Conservation (phyloP, 2,113 vertebrate genomes). For the Silurus meridionalis region DNA sequence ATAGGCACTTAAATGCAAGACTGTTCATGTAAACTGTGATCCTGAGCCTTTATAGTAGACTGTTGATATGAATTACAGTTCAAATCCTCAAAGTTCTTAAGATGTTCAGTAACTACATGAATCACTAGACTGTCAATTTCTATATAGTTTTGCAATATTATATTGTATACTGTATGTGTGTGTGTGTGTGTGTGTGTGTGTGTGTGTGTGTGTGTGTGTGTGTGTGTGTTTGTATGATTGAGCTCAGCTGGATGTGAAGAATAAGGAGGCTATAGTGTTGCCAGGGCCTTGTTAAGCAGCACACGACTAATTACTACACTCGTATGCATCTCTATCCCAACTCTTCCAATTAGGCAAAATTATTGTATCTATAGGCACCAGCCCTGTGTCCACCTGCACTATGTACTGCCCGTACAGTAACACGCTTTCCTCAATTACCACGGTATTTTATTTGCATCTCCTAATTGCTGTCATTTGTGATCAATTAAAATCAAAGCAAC, state of each 20-base stretch:
- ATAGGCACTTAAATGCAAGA: too few species aligned
- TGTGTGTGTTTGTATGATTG: neutral
- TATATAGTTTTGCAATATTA: neutral
- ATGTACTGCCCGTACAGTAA: slow-evolving; percentile 33
- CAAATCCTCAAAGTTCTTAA: too few species aligned
- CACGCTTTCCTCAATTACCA: slow-evolving; percentile 15
- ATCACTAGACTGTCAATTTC: neutral
- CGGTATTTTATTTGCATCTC: neutral
- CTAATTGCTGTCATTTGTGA: slow-evolving; percentile 43
- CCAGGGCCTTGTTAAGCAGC: slow-evolving; percentile 15
- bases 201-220: too few species aligned
- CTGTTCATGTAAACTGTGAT: too few species aligned
- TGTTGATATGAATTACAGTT: too few species aligned
- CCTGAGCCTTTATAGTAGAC: too few species aligned
- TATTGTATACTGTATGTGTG: neutral
- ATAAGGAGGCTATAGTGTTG: neutral
- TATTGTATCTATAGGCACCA: slow-evolving; percentile 1
- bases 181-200: too few species aligned
- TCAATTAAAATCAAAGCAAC: slow-evolving; percentile 38
- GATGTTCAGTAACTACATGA: too few species aligned
- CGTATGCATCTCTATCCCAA: slow-evolving; percentile 16
- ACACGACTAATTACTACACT: slow-evolving; percentile 20
- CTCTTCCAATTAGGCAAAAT: slow-evolving; percentile 33
- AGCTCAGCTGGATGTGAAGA: neutral
- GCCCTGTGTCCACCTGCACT: slow-evolving; percentile 27